Conservation (phyloP, 2,888 invertebrate genomes). For the Hylaea fasciaria region DNA sequence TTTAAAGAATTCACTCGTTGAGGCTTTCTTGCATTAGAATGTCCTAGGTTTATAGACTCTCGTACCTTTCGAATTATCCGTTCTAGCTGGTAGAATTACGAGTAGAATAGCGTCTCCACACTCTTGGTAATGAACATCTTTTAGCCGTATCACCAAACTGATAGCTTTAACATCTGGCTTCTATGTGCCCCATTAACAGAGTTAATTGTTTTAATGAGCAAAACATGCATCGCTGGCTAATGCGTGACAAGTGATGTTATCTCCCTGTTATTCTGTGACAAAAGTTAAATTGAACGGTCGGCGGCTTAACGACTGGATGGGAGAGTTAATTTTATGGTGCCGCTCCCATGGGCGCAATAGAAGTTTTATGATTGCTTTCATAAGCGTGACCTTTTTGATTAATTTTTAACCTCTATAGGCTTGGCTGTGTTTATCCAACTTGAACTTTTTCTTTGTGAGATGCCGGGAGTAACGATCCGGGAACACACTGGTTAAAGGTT, state of each 20-base stretch:
- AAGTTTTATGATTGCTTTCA: conserved; percentile 15
- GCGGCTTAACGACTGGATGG: conserved; percentile 29
- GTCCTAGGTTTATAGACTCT: no score
- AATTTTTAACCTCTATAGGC: conserved; percentile 3
- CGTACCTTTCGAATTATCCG: no score
- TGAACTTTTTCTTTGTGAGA: no score
- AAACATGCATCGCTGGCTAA: conserved; percentile 52
- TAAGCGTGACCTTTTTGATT: conserved; percentile 9
- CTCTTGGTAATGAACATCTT: background rate
- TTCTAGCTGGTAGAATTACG: no score
- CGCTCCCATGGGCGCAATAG: conserved; percentile 16
- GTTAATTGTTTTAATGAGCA: conserved; percentile 67
- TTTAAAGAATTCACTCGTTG: no score
- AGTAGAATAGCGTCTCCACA: no score
- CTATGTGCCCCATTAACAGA: conserved; percentile 40
- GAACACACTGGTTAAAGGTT: no score
- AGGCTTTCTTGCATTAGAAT: no score
- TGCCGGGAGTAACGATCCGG: no score
- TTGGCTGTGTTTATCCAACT: background rate
- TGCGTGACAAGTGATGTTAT: conserved; percentile 13
- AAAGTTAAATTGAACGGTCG: conserved; percentile 38
- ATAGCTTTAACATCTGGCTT: conserved; percentile 22
- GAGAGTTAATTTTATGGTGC: conserved; percentile 31
- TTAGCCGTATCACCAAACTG: background rate
- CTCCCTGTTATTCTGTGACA: conserved; percentile 18